Base-by-base conservation (phyloP, 2,888 invertebrate species). In the Galeopsomyia nigrocyanea region DNA sequence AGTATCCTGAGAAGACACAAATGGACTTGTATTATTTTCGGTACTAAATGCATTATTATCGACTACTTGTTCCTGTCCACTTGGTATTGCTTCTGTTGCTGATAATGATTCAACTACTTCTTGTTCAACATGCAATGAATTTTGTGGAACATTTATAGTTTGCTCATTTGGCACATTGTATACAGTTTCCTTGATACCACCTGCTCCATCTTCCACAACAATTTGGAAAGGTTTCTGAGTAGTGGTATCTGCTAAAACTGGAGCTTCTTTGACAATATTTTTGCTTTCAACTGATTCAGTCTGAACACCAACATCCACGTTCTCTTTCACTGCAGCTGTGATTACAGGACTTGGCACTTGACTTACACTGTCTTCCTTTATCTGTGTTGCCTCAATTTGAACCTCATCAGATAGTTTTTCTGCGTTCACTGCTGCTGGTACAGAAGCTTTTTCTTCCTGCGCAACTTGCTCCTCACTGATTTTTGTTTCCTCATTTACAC, bases 381-480 rank as follows among this genome's bases (percentile, higher is more conserved):
- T 10, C 13, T 39, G 13, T 39, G 13, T 5, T 39, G 2, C 5
- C 39, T n/a, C 14, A 22, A 19, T 66, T 61, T 39, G 39, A 5
- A 5, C 10, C 39, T 65, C n/a, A 53, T 49, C 49, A 26, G 51
- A 13, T 47, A n/a, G 21, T 57, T 65, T 49, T 57, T 57, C 31
- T 19, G 7, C n/a, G 26, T 21, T 21, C 7, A n/a, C 13, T n/a
- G 17, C 39, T 17, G n/a, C 17, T 26, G 5, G n/a, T 46, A 75
- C 75, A 60, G 72, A 71, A 26, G 76, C 75, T 62, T 73, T 72
- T 53, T 74, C 62, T 22, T 77, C 76, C 9, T 76, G 17, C 14
- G 5, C 7, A 61, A 21, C 17, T 21, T 16, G 7, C 10, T 65
- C 39, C 55, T 21, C 10, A 22, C 19, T 60, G 19, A 46, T 21